Percentiles rank a stretch among this genome's conserved stretches.
These are phyloP conservation scores for Eupithecia subfuscata DNA, from an alignment of 2,888 invertebrate species.

Conservation along the genomic window DNA sequence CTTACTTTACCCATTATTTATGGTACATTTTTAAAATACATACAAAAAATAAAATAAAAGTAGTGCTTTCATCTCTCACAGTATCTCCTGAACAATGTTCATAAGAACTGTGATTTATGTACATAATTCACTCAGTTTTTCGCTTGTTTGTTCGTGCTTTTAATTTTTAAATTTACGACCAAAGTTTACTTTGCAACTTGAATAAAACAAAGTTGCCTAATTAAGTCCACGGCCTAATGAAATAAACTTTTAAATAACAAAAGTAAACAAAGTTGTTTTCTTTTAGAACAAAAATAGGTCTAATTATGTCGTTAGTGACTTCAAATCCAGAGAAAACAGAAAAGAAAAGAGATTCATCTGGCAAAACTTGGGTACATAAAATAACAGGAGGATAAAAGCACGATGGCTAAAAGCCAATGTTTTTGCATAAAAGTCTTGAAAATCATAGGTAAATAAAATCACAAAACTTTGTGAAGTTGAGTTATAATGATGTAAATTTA, in stretches of 20 bases:
- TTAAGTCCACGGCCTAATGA: constrained; percentile 32
- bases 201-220: constrained; percentile 31
- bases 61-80: background rate
- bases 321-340: background rate
- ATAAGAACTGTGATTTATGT: constrained; percentile 9
- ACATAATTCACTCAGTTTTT: constrained; percentile 14
- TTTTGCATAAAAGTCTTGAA: background rate
- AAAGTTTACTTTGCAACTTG: constrained; percentile 31
- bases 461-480: background rate
- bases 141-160: constrained; percentile 26
- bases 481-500: background rate
- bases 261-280: constrained; percentile 12
- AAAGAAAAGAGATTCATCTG: background rate
- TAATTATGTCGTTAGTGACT: constrained; percentile 1
- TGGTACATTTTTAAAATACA: background rate
- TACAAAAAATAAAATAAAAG: too few species aligned
- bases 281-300: constrained; percentile 18
- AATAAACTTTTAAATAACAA: constrained; percentile 28
- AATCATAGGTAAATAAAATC: background rate
- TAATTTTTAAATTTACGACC: constrained; percentile 34
- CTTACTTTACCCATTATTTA: background rate
- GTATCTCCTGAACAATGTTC: constrained; percentile 1
- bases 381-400: background rate
- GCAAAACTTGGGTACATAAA: background rate
- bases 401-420: background rate